Conservation (phyloP, 2,888 invertebrate genomes). For the Eulithis testata region DNA sequence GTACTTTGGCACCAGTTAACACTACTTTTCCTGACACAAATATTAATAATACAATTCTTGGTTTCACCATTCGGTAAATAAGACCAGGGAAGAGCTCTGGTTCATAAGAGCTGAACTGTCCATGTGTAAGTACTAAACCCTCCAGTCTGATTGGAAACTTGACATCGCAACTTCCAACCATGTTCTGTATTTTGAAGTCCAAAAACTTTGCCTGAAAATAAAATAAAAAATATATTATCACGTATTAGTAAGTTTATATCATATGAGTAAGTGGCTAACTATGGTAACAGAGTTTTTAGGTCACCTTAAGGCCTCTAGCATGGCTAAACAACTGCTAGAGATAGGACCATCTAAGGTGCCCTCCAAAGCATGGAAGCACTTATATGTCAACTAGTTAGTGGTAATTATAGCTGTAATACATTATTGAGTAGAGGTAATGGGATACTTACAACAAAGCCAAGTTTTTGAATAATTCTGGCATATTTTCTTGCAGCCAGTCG, state of each 20-base stretch:
- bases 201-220: conserved; percentile 88
- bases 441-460: conserved; percentile 89
- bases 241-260: no score
- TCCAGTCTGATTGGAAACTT: conserved; percentile 91
- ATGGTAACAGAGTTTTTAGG: no score
- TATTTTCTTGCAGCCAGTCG: conserved; percentile 92
- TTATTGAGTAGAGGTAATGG: background rate
- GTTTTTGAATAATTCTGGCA: conserved; percentile 93
- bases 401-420: no score
- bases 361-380: no score
- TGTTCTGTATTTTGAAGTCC: conserved; percentile 93
- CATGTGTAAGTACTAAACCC: conserved; percentile 89
- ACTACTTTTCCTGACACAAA: conserved; percentile 99
- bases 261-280: no score
- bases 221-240: background rate
- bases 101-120: conserved; percentile 94
- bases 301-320: no score
- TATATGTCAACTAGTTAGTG: no score
- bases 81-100: conserved; percentile 99
- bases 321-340: no score
- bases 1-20: conserved; percentile 97
- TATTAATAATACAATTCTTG: conserved; percentile 97
- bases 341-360: no score
- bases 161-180: conserved; percentile 91
- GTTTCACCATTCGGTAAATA: conserved; percentile 99